A percentile compares a stretch with the other conserved stretches of the same genome.
Conservation (phyloP, 2,888 invertebrate genomes). For the Macropis europaea region DNA sequence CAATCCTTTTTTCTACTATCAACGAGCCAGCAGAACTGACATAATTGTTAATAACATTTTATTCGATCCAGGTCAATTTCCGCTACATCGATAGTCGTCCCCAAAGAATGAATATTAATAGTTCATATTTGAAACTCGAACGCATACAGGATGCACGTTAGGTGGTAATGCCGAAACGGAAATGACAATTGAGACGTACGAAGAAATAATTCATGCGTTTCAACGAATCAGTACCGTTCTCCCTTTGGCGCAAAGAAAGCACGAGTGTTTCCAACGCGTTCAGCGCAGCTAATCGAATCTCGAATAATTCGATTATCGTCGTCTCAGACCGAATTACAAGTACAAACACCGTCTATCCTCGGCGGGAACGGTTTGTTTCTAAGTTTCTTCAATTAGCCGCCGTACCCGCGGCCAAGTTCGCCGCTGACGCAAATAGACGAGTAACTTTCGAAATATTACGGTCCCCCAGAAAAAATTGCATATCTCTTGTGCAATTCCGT, state of each 20-base stretch:
- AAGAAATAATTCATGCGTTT: neutral
- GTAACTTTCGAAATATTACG: conserved; percentile 15
- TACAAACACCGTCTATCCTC: conserved; percentile 50
- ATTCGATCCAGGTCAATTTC: neutral
- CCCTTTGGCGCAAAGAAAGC: conserved; percentile 1
- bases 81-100: neutral
- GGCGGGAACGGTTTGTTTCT: conserved; percentile 36
- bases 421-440: conserved; percentile 26
- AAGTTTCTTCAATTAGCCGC: conserved; percentile 51
- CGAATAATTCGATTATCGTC: conserved; percentile 53
- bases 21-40: too few species aligned
- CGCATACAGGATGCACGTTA: conserved; percentile 1
- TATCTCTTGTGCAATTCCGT: too few species aligned
- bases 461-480: too few species aligned
- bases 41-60: too few species aligned
- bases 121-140: neutral
- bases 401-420: conserved; percentile 39
- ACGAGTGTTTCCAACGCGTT: neutral
- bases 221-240: neutral
- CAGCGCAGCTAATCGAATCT: conserved; percentile 23
- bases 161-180: conserved; percentile 2
- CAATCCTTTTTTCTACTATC: too few species aligned
- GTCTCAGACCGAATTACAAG: conserved; percentile 50
- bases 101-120: neutral
- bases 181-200: neutral